These are phyloP conservation scores for Nothoprocta perdicaria DNA, from an alignment of 2,113 vertebrate genomes.

Conservation along the genomic window DNA sequence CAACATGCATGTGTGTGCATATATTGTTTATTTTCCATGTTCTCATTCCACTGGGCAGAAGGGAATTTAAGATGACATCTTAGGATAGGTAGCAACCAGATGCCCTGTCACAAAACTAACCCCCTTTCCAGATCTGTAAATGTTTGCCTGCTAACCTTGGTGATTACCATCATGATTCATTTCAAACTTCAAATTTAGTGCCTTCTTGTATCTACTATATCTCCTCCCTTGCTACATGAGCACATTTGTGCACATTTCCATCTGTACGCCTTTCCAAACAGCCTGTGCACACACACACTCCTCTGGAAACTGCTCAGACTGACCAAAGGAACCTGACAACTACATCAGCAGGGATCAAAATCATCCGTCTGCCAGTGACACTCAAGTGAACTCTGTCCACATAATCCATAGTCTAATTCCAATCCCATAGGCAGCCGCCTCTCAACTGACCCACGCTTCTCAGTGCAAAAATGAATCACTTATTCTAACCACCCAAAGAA, in stretches of 20 bases:
- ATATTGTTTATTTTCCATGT: background rate
- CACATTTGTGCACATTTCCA: background rate
- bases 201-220: background rate
- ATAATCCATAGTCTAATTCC: background rate
- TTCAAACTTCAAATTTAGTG: background rate
- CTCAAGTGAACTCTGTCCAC: background rate
- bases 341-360: background rate
- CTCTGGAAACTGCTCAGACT: background rate
- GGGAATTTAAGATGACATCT: background rate
- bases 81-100: background rate
- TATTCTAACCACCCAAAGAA: background rate
- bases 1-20: accelerated
- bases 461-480: too few relatives aligned
- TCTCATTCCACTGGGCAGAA: background rate
- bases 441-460: background rate
- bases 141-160: background rate
- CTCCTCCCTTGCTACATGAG: background rate
- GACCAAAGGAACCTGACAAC: too few relatives aligned
- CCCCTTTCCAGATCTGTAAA: background rate
- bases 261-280: background rate
- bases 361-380: too few relatives aligned
- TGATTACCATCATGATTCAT: too few relatives aligned
- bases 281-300: background rate
- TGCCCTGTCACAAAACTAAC: background rate
- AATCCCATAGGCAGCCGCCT: too few relatives aligned